phyloP scores from a whole-genome alignment of 2,888 invertebrate genomes.

The Choreutis nemorana region DNA sequence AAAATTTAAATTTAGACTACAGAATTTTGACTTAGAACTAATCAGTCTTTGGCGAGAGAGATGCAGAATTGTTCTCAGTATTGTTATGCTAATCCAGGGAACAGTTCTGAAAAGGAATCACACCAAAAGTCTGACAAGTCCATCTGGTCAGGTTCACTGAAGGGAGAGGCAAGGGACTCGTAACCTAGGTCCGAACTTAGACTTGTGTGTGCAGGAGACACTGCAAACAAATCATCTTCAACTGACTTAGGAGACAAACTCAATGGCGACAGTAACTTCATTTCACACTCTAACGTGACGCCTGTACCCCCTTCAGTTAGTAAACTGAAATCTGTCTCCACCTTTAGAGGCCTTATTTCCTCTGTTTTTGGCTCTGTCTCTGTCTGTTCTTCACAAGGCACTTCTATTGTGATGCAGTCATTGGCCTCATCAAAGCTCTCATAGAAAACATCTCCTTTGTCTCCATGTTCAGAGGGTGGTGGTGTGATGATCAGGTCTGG shows the following conservation, averaged over 20 bases:
- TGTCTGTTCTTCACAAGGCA: slow-evolving; percentile 68
- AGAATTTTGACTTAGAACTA: slow-evolving; percentile 24
- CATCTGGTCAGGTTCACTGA: slow-evolving; percentile 54
- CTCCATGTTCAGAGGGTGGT: slow-evolving; percentile 29
- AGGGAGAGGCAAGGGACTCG: slow-evolving; percentile 54
- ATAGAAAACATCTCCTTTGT: slow-evolving; percentile 71
- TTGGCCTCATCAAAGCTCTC: slow-evolving; percentile 77
- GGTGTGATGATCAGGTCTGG: slow-evolving; percentile 22
- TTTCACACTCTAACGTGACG: slow-evolving; percentile 39
- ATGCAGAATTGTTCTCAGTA: slow-evolving; percentile 23
- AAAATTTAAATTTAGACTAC: slow-evolving; percentile 17
- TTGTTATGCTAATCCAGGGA: slow-evolving; percentile 73
- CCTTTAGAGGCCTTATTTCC: slow-evolving; percentile 24
- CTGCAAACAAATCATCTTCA: slow-evolving; percentile 36
- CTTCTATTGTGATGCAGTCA: slow-evolving; percentile 77
- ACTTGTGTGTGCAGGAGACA: slow-evolving; percentile 50
- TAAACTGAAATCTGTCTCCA: slow-evolving; percentile 33
- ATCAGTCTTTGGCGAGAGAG: slow-evolving; percentile 56
- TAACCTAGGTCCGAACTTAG: slow-evolving; percentile 56
- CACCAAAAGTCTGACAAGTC: slow-evolving; percentile 74
- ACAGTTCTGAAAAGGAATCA: slow-evolving; percentile 78
- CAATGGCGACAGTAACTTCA: slow-evolving; percentile 56
- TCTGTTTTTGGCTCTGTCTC: slow-evolving; percentile 54
- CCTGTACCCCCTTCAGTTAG: slow-evolving; percentile 29
- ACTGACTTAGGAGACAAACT: slow-evolving; percentile 37